phyloP scores from a whole-genome alignment of 2,113 vertebrate genomes.

The Prietella phreatophila region DNA sequence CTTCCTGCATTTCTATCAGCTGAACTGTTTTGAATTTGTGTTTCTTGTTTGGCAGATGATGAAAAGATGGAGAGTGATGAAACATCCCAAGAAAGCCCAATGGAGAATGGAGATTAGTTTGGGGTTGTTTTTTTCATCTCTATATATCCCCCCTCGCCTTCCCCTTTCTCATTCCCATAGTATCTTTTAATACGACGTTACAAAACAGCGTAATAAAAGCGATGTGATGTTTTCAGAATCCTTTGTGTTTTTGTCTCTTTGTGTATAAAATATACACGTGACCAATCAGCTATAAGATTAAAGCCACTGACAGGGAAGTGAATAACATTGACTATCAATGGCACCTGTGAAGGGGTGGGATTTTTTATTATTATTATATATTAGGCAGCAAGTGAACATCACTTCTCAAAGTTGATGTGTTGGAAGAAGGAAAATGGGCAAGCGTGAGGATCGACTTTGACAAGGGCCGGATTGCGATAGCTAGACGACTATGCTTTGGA shows the following conservation, averaged over 20 bases:
- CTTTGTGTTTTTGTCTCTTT: not conserved
- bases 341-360: too few species aligned
- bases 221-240: not conserved
- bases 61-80: slow-evolving; percentile 92
- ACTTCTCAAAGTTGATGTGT: too few species aligned
- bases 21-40: not conserved
- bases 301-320: too few species aligned
- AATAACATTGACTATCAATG: too few species aligned
- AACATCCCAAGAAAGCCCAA: slow-evolving; percentile 75
- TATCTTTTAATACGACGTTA: slow-evolving; percentile 1
- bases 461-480: too few species aligned
- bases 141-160: not conserved
- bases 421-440: too few species aligned
- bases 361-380: too few species aligned
- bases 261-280: too few species aligned
- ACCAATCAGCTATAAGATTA: too few species aligned
- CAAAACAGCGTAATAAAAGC: slow-evolving; percentile 23
- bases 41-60: slow-evolving; percentile 78
- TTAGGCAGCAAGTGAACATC: too few species aligned
- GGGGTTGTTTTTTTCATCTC: not conserved
- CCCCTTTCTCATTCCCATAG: not conserved
- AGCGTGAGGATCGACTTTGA: too few species aligned
- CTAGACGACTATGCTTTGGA: too few species aligned
- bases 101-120: slow-evolving; percentile 75
- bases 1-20: not conserved